Base-by-base conservation (phyloP, 2,888 invertebrate genomes). In the Andrena bicolor region DNA sequence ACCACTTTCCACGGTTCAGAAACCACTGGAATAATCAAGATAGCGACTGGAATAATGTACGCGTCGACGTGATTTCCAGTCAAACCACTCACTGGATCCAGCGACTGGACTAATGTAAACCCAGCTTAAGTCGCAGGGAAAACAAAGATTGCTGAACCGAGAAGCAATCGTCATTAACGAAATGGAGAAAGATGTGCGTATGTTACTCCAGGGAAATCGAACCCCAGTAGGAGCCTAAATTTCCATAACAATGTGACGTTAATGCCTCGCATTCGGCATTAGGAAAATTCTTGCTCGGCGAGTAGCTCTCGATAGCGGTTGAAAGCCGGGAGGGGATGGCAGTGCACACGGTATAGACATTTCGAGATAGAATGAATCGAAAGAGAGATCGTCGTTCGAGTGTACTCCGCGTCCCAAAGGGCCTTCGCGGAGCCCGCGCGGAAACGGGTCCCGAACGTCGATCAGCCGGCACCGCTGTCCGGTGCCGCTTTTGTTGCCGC, bases 391-490 rank as follows among this genome's bases (percentile, higher is more conserved):
- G 83, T 70, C 76, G 76, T 83, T 81, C 81, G 83, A 83, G 83
- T 81, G 83, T 81, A 83, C 81, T 74, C 56, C 26, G 61, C 70
- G 76, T 77, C 81, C 83, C 81, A 66, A 82, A 77, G 83, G 76
- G 81, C 73, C 77, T 65, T 56, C 70, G 81, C 70, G 73, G 70
- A 83, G 83, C 83, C 76, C 77, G 66, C 83, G 63, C 61, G 76
- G 81, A 82, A 83, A 83, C 82, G 81, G 82, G 81, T 83, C 81
- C 81, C 73, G 82, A 81, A 83, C 77, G 81, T 83, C 83, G 83
- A 83, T 83, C 83, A 76, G 13, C 13, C 13, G 13, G 41, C 16
- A 41, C 4, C 13, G 81, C 76, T 74, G 83, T 66, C 73, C 51
- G 77, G 77, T 77, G 83, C 72, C 76, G 83, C 82, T 83, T 83